Evolutionary conservation across 2,113 vertebrate species (phyloP).

Genomic region (Syngnathus typhle): DNA sequence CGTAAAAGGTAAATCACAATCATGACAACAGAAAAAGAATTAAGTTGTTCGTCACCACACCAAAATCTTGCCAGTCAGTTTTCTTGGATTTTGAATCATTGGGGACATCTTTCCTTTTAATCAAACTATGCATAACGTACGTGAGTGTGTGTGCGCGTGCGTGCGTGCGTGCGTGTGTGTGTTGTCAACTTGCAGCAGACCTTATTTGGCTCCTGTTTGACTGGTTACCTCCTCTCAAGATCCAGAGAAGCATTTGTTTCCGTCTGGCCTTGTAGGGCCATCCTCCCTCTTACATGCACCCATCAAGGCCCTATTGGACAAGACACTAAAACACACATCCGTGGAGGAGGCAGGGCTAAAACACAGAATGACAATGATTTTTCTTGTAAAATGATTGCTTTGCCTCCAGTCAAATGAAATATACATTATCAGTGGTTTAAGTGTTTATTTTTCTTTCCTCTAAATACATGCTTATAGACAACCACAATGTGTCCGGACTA

Average conservation of each 20-base stretch:
- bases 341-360: constrained; percentile 8
- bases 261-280: constrained; percentile 69
- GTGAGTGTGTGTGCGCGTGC: not conserved
- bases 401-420: not conserved
- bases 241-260: constrained; percentile 63
- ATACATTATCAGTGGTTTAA: no score
- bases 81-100: no score
- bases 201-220: constrained; percentile 79
- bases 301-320: constrained; percentile 42
- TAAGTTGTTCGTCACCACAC: no score
- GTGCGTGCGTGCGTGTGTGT: not conserved
- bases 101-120: no score
- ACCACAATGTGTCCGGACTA: not conserved
- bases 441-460: not conserved
- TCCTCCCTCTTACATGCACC: constrained; percentile 48
- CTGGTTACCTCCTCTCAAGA: constrained; percentile 68
- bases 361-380: not conserved
- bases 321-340: constrained; percentile 14
- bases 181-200: constrained; percentile 52
- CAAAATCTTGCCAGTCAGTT: no score
- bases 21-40: no score
- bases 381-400: no score
- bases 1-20: no score
- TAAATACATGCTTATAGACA: not conserved
- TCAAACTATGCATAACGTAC: no score